phyloP scores from a whole-genome alignment of 2,888 invertebrate species.

The Coenonympha glycerion region DNA sequence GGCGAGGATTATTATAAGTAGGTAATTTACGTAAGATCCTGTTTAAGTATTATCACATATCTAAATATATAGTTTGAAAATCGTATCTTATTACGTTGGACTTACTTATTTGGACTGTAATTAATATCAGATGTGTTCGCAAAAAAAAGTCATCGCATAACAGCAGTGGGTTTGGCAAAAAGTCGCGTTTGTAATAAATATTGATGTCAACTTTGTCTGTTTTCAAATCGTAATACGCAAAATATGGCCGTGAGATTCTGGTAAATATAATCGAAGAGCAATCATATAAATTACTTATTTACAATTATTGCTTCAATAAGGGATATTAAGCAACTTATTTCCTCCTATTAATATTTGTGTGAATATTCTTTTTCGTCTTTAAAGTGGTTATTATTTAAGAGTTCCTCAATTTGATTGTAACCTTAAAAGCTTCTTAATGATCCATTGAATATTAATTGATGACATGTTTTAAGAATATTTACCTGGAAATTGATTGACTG shows the following conservation, averaged over 20 bases:
- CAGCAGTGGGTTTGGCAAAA: not conserved
- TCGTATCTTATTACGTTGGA: no score
- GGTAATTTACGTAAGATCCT: no score
- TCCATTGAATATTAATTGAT: not conserved
- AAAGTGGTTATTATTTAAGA: not conserved
- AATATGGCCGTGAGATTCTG: not conserved
- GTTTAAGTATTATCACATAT: no score
- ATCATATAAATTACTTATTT: no score
- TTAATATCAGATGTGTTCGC: not conserved
- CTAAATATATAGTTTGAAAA: no score
- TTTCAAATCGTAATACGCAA: not conserved
- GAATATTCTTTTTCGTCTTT: not conserved
- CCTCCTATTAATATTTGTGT: not conserved
- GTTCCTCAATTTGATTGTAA: not conserved
- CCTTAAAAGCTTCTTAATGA: not conserved
- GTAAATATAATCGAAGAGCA: conserved; percentile 3
- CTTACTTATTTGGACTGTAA: no score
- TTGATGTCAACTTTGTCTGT: not conserved
- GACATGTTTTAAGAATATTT: not conserved
- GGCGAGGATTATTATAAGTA: no score
- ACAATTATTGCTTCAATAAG: not conserved
- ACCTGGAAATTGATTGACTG: no score
- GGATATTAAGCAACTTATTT: not conserved
- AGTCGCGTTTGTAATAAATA: not conserved
- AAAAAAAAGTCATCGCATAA: not conserved